A percentile compares a stretch with the other conserved stretches of the same genome.
These are phyloP conservation scores for Chrysotoxum bicinctum DNA, from an alignment of 2,888 invertebrate species.

Conservation along the genomic window DNA sequence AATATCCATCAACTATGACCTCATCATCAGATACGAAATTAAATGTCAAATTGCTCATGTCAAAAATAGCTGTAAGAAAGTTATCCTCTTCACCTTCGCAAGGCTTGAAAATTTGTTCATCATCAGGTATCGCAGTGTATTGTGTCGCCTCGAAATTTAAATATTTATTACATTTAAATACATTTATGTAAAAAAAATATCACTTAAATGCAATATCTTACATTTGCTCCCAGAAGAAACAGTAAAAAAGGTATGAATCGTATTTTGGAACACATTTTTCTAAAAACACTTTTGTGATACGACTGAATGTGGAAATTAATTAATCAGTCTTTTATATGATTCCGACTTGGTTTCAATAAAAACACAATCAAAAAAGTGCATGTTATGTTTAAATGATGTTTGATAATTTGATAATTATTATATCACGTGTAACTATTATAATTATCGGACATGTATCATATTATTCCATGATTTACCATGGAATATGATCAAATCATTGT, in stretches of 20 bases:
- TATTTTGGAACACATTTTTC: neutral
- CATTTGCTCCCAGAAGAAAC: neutral
- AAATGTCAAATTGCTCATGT: neutral
- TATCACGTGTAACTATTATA: too few relatives aligned
- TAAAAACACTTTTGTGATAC: neutral
- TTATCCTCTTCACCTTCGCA: slow-evolving; percentile 2
- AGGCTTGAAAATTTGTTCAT: neutral
- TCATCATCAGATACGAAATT: neutral
- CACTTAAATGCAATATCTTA: neutral
- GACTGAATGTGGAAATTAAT: neutral
- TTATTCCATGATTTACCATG: too few relatives aligned
- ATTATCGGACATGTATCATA: too few relatives aligned
- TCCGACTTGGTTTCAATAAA: neutral
- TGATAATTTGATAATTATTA: too few relatives aligned
- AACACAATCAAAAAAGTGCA: neutral
- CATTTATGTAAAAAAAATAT: neutral
- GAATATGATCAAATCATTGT: too few relatives aligned
- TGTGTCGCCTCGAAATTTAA: neutral
- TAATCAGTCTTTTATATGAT: neutral
- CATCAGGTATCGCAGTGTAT: neutral
- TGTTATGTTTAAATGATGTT: neutral
- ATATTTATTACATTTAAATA: too few relatives aligned
- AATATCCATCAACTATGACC: neutral
- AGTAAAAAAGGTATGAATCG: neutral
- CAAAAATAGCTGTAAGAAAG: neutral